Evolutionary conservation across 2,113 vertebrate species (phyloP).

Genomic region (Sapayoa aenigma): DNA sequence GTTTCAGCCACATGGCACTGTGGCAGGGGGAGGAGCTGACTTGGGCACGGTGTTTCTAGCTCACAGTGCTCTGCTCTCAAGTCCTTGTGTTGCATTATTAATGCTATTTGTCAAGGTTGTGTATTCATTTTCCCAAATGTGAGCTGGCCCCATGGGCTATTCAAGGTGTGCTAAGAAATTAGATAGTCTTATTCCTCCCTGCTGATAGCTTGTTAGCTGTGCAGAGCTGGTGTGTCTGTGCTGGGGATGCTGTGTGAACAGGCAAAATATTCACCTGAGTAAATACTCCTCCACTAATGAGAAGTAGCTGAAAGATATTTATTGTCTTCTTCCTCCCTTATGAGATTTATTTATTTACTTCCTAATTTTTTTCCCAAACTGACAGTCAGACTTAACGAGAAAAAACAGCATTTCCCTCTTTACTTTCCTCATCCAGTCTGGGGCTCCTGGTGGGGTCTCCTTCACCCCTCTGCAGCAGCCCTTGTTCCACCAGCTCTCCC

Average conservation of each 20-base stretch:
- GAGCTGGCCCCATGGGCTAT: not conserved
- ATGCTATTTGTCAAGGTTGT: not conserved
- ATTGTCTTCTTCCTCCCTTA: not conserved
- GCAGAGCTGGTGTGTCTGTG: not conserved
- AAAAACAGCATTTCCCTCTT: not conserved
- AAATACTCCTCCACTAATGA: conserved; percentile 6
- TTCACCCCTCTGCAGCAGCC: not conserved
- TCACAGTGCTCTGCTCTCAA: not conserved
- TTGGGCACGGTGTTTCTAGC: not conserved
- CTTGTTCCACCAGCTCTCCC: not conserved
- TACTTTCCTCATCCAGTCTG: fast-evolving
- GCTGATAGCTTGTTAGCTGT: not conserved
- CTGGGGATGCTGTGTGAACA: not conserved
- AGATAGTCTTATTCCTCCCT: not conserved
- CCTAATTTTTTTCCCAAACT: not conserved
- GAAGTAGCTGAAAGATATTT: not conserved
- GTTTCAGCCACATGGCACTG: not conserved
- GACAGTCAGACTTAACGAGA: not conserved
- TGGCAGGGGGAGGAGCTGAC: not conserved
- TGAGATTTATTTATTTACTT: not conserved
- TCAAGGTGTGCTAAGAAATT: conserved; percentile 23
- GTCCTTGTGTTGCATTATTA: not conserved
- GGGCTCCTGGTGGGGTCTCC: not conserved
- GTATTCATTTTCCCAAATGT: not conserved
- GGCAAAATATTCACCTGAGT: not conserved